Conservation (phyloP, 2,797 vertebrate genomes). For the Balearica regulorum region DNA sequence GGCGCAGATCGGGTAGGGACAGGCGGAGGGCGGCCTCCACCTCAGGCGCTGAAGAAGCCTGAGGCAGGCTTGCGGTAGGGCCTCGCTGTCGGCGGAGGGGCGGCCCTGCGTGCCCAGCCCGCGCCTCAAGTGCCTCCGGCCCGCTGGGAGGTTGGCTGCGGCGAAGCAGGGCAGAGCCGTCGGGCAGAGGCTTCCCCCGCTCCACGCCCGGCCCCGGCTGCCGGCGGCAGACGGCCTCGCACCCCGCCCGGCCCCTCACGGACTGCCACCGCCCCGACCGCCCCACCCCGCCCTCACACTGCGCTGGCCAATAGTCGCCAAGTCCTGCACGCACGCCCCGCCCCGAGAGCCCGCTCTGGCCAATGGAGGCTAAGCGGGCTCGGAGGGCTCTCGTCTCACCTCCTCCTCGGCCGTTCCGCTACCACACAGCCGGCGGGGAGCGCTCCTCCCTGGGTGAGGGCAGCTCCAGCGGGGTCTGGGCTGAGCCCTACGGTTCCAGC, state of each 20-base stretch:
- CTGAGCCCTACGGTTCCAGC: neutral
- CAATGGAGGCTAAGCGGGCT: neutral
- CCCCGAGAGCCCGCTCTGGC: neutral
- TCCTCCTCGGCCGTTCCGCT: too few relatives aligned
- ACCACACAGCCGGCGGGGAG: rapidly evolving
- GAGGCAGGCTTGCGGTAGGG: neutral
- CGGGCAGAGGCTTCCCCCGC: rapidly evolving
- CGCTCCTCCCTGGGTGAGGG: neutral
- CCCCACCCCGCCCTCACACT: neutral
- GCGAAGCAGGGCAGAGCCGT: neutral
- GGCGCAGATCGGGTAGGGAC: neutral
- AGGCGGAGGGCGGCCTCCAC: neutral
- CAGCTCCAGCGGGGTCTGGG: rapidly evolving
- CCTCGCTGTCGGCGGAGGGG: neutral
- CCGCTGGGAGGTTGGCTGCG: too few relatives aligned
- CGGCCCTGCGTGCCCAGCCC: too few relatives aligned
- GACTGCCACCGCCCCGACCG: rapidly evolving
- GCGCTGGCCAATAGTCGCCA: neutral
- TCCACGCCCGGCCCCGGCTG: rapidly evolving
- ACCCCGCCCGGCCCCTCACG: too few relatives aligned
- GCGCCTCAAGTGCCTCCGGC: neutral
- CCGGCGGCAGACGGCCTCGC: neutral
- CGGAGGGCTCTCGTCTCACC: neutral
- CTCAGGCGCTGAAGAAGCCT: neutral
- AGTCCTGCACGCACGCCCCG: rapidly evolving